A percentile compares a stretch with the other conserved stretches of the same genome.
Conservation (phyloP, 2,888 invertebrate genomes). For the Drosophila recens region DNA sequence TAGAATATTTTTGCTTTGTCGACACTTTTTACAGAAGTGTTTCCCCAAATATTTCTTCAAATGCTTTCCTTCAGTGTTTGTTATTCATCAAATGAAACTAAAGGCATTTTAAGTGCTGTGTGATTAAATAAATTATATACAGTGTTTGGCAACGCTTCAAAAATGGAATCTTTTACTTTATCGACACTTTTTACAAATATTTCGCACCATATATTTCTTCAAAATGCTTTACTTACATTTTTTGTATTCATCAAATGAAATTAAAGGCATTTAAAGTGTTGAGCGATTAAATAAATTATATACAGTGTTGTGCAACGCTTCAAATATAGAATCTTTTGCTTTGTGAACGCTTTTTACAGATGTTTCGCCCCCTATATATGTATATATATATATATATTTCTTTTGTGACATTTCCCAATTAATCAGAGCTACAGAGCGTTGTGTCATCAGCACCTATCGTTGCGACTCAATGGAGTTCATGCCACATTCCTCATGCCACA, state of each 20-base stretch:
- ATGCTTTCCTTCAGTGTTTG: no score
- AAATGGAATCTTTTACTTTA: background rate
- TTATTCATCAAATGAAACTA: background rate
- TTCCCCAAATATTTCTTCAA: no score
- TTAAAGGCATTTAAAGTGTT: no score
- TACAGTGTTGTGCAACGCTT: no score
- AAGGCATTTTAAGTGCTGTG: background rate
- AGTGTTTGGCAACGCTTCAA: background rate
- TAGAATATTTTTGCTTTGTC: no score
- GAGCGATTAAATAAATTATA: no score
- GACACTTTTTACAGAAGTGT: no score
- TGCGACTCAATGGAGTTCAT: constrained; percentile 35
- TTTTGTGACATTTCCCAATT: constrained; percentile 42
- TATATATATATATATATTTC: background rate
- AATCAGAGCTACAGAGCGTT: constrained; percentile 49
- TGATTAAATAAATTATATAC: background rate
- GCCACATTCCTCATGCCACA: constrained; percentile 1
- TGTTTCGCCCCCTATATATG: background rate
- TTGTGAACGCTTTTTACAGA: no score
- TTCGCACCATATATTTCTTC: background rate
- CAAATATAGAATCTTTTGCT: no score
- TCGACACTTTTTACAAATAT: constrained; percentile 10
- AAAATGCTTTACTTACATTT: no score
- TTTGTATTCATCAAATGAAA: no score
- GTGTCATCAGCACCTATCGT: constrained; percentile 42